Percentiles rank a stretch among this genome's conserved stretches.
Evolutionary conservation across 2,888 invertebrate species (phyloP).

Genomic region (Taenaris catops): DNA sequence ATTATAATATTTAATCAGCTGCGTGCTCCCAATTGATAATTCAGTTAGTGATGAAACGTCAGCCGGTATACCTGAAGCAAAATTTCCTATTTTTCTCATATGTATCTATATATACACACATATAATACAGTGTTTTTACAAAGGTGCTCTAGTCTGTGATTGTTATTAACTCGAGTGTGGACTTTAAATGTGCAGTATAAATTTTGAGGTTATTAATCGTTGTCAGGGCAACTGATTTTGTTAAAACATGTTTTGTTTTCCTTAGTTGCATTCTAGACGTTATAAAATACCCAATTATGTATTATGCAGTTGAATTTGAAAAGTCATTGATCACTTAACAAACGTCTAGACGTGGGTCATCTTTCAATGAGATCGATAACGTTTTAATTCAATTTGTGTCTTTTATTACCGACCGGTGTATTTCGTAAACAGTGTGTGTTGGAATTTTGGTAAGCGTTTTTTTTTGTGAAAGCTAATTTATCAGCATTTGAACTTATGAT

Average conservation of each 20-base stretch:
- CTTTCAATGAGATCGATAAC: conserved; percentile 14
- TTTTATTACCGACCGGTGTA: background rate
- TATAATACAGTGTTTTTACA: conserved; percentile 11
- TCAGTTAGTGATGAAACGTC: conserved; percentile 55
- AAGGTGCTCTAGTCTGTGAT: conserved; percentile 22
- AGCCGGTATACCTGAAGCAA: conserved; percentile 49
- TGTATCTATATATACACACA: no score
- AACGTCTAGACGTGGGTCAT: conserved; percentile 8
- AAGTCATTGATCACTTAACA: conserved; percentile 5
- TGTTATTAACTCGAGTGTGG: conserved; percentile 19
- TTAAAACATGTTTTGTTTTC: conserved; percentile 7
- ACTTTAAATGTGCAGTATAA: conserved; percentile 22
- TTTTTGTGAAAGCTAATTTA: no score
- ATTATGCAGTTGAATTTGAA: background rate
- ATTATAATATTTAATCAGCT: conserved; percentile 66
- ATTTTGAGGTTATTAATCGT: conserved; percentile 30
- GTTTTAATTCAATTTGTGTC: conserved; percentile 11
- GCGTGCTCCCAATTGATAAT: conserved; percentile 69
- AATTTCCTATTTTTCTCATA: conserved; percentile 21
- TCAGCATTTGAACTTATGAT: no score
- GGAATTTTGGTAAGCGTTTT: conserved; percentile 1
- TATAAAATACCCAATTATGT: background rate
- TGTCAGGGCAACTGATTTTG: conserved; percentile 37
- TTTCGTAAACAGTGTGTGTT: conserved; percentile 1
- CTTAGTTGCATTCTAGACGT: background rate